A percentile compares a stretch with the other conserved stretches of the same genome.
phyloP scores from a whole-genome alignment of 2,113 vertebrate genomes.

The Ciconia boyciana region DNA sequence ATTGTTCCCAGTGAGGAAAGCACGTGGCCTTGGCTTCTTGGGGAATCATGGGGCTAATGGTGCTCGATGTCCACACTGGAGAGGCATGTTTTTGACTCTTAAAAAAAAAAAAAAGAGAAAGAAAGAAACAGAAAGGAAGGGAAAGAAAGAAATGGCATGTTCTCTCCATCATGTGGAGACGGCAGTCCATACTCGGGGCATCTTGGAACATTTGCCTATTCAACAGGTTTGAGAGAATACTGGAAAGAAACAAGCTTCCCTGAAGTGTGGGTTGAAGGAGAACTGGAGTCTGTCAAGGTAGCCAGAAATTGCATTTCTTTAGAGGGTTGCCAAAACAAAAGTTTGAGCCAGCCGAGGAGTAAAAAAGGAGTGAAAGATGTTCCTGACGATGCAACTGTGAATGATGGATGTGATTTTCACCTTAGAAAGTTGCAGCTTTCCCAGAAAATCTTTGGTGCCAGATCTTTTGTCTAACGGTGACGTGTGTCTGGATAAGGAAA shows the following conservation, averaged over 20 bases:
- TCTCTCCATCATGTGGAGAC: not conserved
- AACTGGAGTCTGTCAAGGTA: not conserved
- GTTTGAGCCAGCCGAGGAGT: not conserved
- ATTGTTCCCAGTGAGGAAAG: not conserved
- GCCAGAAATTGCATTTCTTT: not conserved
- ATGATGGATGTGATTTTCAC: not conserved
- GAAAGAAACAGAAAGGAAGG: not conserved
- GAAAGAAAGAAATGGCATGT: rapidly evolving
- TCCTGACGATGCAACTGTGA: not conserved
- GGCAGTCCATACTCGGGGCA: not conserved
- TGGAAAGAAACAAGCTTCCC: not conserved
- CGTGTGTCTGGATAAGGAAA: not conserved
- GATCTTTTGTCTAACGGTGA: not conserved
- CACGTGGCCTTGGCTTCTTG: not conserved
- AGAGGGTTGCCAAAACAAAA: not conserved
- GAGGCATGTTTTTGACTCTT: not conserved
- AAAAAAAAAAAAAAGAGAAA: not conserved
- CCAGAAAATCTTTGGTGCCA: not conserved
- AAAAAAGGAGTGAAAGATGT: not conserved
- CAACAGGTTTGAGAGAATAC: not conserved
- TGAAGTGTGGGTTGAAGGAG: not conserved
- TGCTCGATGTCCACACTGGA: rapidly evolving
- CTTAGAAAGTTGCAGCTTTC: not conserved
- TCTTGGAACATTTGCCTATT: not conserved
- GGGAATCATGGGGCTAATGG: rapidly evolving